Evolutionary conservation across 2,888 invertebrate genomes (phyloP), one percentile per base, ranked within the genome.

Genomic region (Chloroclystis v-ata): DNA sequence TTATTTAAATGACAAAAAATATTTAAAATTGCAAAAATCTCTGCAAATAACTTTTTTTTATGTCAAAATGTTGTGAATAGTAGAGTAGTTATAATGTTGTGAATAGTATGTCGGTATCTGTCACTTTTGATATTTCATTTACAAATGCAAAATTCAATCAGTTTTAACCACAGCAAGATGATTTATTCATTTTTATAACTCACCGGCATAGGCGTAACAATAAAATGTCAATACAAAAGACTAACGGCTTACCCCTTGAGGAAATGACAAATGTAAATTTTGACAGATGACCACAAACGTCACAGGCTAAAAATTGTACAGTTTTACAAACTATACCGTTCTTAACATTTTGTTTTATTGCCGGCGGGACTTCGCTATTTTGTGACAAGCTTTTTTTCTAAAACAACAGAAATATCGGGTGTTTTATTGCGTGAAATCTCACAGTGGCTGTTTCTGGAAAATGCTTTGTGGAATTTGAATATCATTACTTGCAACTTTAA

Each of bases 311-410:
- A 42, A 75, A 73, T 55, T 52, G 56, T 60, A 78, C 79, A 73
- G 78, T 79, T 81, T 73, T 68, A 85, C 86, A 82, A 84, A 83
- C 60, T 67, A 54, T 86, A 72, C 86, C 84, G 86, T 85, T 82
- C 72, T 75, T 77, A 52, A 70, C 20, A 72, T 71, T 73, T 54
- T 75, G 71, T 80, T 85, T 84, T 85, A 85, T 65, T 72, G 72
- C 65, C 77, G n/a, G 66, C 71, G 79, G 80, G 80, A 60, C 63
- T 74, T 68, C 56, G 69, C 79, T 79, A 80, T 78, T 78, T 65
- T 67, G 59, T 62, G 60, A 65, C 65, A 66, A 69, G 50, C 54
- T 63, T 68, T 77, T 78, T 78, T 69, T 64, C 61, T 75, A 76
- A 82, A 79, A 81, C 79, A 78, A 78, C 60, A 66, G 60, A 58